These are phyloP conservation scores for Zonitis immaculata DNA, from an alignment of 2,888 invertebrate species.

Conservation along the genomic window DNA sequence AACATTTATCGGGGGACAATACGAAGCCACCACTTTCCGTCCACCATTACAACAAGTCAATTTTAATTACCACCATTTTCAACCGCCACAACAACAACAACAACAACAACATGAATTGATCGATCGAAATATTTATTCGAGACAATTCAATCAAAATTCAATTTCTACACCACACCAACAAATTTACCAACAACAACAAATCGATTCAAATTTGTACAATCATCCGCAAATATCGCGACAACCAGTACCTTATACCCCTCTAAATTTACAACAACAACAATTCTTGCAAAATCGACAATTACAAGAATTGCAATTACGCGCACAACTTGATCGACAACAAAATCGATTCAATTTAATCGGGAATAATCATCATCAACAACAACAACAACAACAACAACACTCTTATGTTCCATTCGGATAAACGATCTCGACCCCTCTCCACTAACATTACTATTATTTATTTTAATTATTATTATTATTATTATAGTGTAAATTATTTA, in stretches of 20 bases:
- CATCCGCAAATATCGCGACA: conserved; percentile 19
- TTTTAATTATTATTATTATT: conserved; percentile 15
- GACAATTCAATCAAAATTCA: conserved; percentile 26
- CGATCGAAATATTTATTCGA: conserved; percentile 29
- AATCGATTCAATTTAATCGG: conserved; percentile 38
- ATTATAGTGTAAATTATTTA: conserved; percentile 13
- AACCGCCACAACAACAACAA: conserved; percentile 5
- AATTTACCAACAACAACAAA: conserved; percentile 16
- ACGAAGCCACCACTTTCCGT: conserved; percentile 48
- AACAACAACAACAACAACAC: conserved; percentile 24
- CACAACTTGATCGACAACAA: conserved; percentile 36
- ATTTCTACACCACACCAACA: conserved; percentile 19
- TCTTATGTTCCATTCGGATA: conserved; percentile 33
- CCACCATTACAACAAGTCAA: conserved; percentile 40
- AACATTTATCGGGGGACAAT: conserved; percentile 43
- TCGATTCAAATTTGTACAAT: conserved; percentile 12
- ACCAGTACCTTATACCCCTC: conserved; percentile 34
- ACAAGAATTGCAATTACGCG: conserved; percentile 33
- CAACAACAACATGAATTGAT: conserved; percentile 24
- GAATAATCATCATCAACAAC: conserved; percentile 10
- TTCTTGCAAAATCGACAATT: conserved; percentile 31
- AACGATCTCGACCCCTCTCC: background rate
- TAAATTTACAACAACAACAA: conserved; percentile 31
- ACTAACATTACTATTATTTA: background rate
- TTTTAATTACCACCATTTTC: conserved; percentile 18